Base-by-base conservation (phyloP, 2,888 invertebrate genomes). In the Mayetiola destructor region DNA sequence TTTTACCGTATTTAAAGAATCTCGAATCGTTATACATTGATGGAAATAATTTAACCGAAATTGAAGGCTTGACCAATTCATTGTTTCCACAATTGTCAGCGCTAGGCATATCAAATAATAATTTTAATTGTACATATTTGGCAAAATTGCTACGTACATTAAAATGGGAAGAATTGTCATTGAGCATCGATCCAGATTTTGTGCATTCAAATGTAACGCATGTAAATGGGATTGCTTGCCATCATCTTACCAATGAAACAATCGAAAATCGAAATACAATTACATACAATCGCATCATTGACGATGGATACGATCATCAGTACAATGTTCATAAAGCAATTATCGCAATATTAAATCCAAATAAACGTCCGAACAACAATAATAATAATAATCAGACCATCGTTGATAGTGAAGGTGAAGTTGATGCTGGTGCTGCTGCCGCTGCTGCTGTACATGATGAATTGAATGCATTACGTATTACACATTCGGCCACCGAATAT, bases 1-100 rank as follows among this genome's bases (percentile, higher is more conserved):
- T 72, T 60, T 66, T 69, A 40, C 71, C 71, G 1, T 70, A 70
- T 56, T 57, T 71, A 59, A 61, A 60, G 2, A 68, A 68, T 29
- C 60, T 72, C 0, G 64, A 68, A 54, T 66, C 66, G 42, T 67
- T 72, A 30, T 65, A 64, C 18, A 62, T 71, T 9, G 70, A 71
- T 56, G 71, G 69, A 18, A 72, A 72, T 57, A 64, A 65, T 23
- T 59, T 72, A 23, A 64, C 61, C 0, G 70, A 72, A 55, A 63
- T 72, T 3, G 64, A 53, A 53, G 53, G 53, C 10, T n/a, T 48
- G 27, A 53, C 53, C 1, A 66, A 29, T 70, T 70, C 23, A 67
- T 66, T 58, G 65, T 55, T 55, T 27, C 37, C 55, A 1, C 35
- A 36, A 4, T 27, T 55, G 16, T 23, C 23, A 2, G 16, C 27